These are phyloP conservation scores for Troides aeacus DNA, from an alignment of 2,888 invertebrate species.

Conservation along the genomic window DNA sequence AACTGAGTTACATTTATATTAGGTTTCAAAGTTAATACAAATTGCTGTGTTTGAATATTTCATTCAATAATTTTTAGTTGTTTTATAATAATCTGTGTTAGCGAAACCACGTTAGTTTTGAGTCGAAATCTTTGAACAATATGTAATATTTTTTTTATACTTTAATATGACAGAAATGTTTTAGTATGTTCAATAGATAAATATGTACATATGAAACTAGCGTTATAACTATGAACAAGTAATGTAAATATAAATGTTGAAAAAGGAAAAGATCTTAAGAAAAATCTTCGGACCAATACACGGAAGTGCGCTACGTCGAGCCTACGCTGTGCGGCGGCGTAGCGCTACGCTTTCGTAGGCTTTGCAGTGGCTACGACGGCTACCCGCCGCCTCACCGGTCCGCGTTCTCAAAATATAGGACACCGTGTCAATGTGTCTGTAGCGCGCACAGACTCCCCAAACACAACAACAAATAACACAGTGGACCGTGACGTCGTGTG, in stretches of 20 bases:
- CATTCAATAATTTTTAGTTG: too few species aligned
- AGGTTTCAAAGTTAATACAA: too few species aligned
- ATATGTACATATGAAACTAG: neutral
- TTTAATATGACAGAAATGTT: neutral
- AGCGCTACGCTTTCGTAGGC: slow-evolving; percentile 74
- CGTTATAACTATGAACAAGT: neutral
- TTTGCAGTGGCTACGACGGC: slow-evolving; percentile 69
- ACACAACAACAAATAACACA: slow-evolving; percentile 45
- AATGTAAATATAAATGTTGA: neutral
- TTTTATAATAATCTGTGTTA: too few species aligned
- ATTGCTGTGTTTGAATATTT: too few species aligned
- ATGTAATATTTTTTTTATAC: too few species aligned
- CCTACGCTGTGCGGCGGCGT: slow-evolving; percentile 55
- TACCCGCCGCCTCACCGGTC: slow-evolving; percentile 56
- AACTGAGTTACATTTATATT: too few species aligned
- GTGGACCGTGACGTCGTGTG: slow-evolving; percentile 36
- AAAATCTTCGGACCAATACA: slow-evolving; percentile 50
- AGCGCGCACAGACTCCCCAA: slow-evolving; percentile 37
- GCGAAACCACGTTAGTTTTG: too few species aligned
- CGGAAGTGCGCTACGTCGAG: slow-evolving; percentile 58
- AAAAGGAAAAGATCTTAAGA: slow-evolving; percentile 38
- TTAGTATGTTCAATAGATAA: neutral
- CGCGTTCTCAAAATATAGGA: slow-evolving; percentile 56
- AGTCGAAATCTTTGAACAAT: too few species aligned
- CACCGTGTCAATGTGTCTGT: slow-evolving; percentile 63